Conservation (phyloP, 2,888 invertebrate genomes). For the Coremacera marginata region DNA sequence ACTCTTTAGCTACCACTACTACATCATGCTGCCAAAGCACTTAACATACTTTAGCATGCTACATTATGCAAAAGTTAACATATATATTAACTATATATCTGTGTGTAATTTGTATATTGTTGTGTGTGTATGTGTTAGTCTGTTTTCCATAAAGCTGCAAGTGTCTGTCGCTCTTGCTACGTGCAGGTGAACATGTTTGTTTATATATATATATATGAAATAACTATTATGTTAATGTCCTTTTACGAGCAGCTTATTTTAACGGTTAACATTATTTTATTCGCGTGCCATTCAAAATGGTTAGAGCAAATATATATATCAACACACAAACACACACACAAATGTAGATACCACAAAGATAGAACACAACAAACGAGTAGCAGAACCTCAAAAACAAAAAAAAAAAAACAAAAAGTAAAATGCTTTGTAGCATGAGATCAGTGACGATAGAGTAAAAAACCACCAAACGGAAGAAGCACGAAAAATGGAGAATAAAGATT, state of each 20-base stretch:
- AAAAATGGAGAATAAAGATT: no score
- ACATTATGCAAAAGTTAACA: not conserved
- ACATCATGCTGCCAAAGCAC: slow-evolving; percentile 12
- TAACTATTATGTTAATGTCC: slow-evolving; percentile 29
- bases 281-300: not conserved
- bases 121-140: not conserved
- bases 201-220: no score
- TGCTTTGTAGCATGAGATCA: no score
- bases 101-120: not conserved
- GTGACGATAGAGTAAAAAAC: no score
- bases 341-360: not conserved
- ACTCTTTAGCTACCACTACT: not conserved
- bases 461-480: no score
- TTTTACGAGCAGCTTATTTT: slow-evolving; percentile 34
- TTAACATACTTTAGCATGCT: slow-evolving; percentile 15
- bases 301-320: not conserved
- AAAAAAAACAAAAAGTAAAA: not conserved
- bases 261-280: slow-evolving; percentile 27
- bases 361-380: not conserved
- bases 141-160: not conserved
- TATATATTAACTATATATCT: no score
- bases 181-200: not conserved
- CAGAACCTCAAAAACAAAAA: not conserved
- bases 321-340: not conserved
- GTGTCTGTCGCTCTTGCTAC: not conserved